A percentile compares a stretch with the other conserved stretches of the same genome.
Evolutionary conservation across 2,797 vertebrate genomes (phyloP).

Genomic region (Picus viridis): DNA sequence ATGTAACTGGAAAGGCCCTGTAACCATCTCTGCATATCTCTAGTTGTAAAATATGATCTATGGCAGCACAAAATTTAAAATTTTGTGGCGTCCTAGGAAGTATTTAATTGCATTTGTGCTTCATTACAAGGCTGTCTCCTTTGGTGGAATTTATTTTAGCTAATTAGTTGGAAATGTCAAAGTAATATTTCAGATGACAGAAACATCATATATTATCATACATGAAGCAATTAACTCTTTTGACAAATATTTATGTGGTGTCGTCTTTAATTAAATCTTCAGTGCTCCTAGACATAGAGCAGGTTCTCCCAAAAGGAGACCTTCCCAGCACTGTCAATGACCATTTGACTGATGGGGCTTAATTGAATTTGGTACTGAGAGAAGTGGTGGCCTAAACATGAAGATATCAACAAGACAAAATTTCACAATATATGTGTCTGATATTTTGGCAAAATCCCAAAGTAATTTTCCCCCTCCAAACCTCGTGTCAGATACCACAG

Average conservation of each 20-base stretch:
- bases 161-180: conserved; percentile 78
- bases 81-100: conserved; percentile 52
- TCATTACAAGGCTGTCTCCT: conserved; percentile 58
- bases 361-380: conserved; percentile 21
- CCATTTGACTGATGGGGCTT: conserved; percentile 34
- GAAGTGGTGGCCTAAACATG: neutral
- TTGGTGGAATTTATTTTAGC: conserved; percentile 72
- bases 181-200: conserved; percentile 67
- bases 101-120: conserved; percentile 55
- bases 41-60: conserved; percentile 25
- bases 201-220: conserved; percentile 51
- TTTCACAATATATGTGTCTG: conserved; percentile 5
- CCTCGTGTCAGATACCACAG: neutral
- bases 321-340: conserved; percentile 24
- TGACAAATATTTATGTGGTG: conserved; percentile 66
- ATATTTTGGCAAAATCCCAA: conserved; percentile 13
- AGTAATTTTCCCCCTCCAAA: neutral
- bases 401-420: neutral
- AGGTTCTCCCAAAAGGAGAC: neutral
- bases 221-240: conserved; percentile 47
- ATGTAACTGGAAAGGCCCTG: neutral
- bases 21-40: conserved; percentile 32
- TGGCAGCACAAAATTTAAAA: conserved; percentile 24
- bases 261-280: conserved; percentile 44
- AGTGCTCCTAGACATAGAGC: conserved; percentile 15